Conservation (phyloP, 2,797 vertebrate species). For the Buceros bicornis region DNA sequence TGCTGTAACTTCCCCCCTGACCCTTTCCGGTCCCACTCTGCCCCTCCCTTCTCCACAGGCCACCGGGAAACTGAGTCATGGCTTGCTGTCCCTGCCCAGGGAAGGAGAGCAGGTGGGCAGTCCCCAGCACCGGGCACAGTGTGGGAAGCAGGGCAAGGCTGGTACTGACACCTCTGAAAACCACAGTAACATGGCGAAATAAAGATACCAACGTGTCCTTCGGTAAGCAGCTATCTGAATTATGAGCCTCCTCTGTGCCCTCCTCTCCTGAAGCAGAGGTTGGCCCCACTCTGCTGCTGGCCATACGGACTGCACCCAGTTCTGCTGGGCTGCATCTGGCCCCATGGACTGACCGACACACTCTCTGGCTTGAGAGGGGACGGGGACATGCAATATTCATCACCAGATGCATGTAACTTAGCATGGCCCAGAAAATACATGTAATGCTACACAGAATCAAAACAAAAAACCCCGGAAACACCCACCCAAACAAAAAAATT, state of each 20-base stretch:
- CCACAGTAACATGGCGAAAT: accelerated
- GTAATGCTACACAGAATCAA: neutral
- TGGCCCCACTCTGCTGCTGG: neutral
- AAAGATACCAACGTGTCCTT: neutral
- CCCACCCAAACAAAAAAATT: neutral
- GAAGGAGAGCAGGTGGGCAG: neutral
- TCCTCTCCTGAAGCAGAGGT: neutral
- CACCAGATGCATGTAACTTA: neutral
- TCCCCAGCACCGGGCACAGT: accelerated
- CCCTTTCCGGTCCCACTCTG: neutral
- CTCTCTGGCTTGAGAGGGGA: neutral
- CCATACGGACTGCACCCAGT: neutral
- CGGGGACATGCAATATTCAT: neutral
- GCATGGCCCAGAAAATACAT: neutral
- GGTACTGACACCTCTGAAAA: neutral
- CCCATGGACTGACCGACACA: accelerated
- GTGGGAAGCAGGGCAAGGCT: accelerated
- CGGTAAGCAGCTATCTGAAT: neutral
- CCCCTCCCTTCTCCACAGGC: neutral
- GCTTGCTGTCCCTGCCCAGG: accelerated
- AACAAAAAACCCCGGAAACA: neutral
- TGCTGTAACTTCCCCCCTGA: constrained; percentile 18
- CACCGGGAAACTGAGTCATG: neutral
- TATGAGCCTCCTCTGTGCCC: neutral
- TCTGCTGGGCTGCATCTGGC: neutral